Conservation (phyloP, 2,888 invertebrate species). For the Morpho achilles region DNA sequence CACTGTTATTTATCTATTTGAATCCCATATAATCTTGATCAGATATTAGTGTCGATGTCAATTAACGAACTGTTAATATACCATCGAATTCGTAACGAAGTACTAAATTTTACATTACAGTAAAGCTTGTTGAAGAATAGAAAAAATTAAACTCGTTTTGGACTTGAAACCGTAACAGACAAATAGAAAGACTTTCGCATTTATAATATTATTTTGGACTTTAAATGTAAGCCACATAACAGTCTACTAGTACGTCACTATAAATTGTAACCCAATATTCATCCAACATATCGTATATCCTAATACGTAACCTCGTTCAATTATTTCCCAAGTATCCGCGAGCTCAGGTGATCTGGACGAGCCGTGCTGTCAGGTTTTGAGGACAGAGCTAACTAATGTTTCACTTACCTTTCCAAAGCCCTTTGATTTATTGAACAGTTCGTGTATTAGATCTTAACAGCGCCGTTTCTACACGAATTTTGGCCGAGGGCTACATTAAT, state of each 20-base stretch:
- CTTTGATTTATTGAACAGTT: conserved; percentile 22
- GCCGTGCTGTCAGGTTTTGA: conserved; percentile 23
- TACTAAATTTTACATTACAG: no score
- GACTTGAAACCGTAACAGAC: no score
- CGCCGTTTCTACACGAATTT: conserved; percentile 13
- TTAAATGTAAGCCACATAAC: no score
- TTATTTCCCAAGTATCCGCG: conserved; percentile 23
- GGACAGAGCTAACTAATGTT: conserved; percentile 24
- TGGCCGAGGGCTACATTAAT: conserved; percentile 14
- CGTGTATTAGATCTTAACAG: conserved; percentile 14
- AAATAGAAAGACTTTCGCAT: no score
- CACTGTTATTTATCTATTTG: no score
- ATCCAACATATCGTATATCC: conserved; percentile 18
- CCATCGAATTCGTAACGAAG: no score
- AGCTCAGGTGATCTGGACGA: conserved; percentile 22
- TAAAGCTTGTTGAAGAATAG: no score
- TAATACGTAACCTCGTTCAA: conserved; percentile 21
- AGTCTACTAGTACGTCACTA: neutral
- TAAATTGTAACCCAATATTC: conserved; percentile 22
- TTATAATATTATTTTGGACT: no score
- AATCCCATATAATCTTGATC: no score
- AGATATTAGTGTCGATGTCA: no score
- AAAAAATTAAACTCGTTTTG: no score
- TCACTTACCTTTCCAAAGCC: conserved; percentile 23
- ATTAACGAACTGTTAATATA: no score